These are phyloP conservation scores for Chelon labrosus DNA, from an alignment of 2,797 vertebrate genomes.

Conservation along the genomic window DNA sequence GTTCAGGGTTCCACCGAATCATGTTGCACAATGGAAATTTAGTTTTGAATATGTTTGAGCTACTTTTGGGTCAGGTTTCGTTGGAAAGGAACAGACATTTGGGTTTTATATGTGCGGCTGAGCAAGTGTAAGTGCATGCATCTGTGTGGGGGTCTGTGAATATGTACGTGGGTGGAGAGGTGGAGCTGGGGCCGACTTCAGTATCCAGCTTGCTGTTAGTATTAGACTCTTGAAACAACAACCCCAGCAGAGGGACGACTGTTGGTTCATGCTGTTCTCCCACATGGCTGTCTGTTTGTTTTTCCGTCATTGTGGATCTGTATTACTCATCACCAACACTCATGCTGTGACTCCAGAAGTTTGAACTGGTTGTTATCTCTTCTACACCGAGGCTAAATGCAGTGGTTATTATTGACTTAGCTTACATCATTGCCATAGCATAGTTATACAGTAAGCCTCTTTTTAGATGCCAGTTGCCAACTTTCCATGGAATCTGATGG, in stretches of 20 bases:
- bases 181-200: background rate
- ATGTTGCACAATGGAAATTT: background rate
- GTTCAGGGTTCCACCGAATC: slow-evolving; percentile 14
- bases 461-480: slow-evolving; percentile 29
- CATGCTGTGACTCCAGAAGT: background rate
- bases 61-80: background rate
- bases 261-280: slow-evolving; percentile 25
- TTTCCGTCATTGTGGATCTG: slow-evolving; percentile 32
- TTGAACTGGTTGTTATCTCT: slow-evolving; percentile 13
- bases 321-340: slow-evolving; percentile 34
- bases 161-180: slow-evolving; percentile 23
- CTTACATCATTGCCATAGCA: slow-evolving; percentile 13
- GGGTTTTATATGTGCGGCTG: slow-evolving; percentile 21
- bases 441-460: slow-evolving; percentile 8
- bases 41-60: background rate
- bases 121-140: slow-evolving; percentile 16
- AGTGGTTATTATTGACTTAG: slow-evolving; percentile 2
- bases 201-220: slow-evolving; percentile 36
- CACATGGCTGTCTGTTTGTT: slow-evolving; percentile 26
- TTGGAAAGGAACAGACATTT: background rate
- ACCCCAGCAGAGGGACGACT: background rate
- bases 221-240: slow-evolving; percentile 44
- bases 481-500: slow-evolving; percentile 47
- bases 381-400: background rate
- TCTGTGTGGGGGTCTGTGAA: slow-evolving; percentile 31